Conservation (phyloP, 2,888 invertebrate species). For the Agrotis clavis region DNA sequence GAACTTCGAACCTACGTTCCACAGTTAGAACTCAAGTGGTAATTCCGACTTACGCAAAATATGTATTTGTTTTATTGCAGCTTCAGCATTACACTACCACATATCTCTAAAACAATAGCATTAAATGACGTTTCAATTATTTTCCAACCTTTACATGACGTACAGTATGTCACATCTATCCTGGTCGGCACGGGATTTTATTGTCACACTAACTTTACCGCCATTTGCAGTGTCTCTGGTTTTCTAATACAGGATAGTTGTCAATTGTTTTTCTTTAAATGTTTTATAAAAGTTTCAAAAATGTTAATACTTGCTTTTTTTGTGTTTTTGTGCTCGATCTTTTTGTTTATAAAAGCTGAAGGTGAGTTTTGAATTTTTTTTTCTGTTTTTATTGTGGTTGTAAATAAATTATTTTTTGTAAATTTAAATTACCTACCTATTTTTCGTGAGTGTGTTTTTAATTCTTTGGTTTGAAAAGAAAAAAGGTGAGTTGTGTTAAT, state of each 20-base stretch:
- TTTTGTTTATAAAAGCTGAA: conserved; percentile 28
- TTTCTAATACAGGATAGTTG: conserved; percentile 12
- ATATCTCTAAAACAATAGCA: conserved; percentile 10
- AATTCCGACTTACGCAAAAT: background rate
- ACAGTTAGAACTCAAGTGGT: background rate
- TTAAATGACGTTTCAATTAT: background rate
- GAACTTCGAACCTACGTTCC: background rate
- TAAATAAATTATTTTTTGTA: too few relatives aligned
- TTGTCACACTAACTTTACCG: conserved; percentile 19
- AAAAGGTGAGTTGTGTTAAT: background rate
- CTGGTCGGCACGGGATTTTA: background rate
- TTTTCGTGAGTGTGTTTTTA: background rate
- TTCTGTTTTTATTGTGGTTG: too few relatives aligned
- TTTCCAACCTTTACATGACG: conserved; percentile 1
- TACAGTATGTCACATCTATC: conserved; percentile 9
- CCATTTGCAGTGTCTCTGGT: conserved; percentile 28
- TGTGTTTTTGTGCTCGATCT: conserved; percentile 25
- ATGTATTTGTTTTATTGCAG: background rate
- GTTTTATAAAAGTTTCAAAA: background rate
- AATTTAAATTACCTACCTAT: too few relatives aligned
- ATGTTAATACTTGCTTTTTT: conserved; percentile 22
- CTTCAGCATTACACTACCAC: background rate
- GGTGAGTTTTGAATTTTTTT: conserved; percentile 32
- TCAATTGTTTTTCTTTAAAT: background rate
- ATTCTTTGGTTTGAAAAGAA: background rate